Evolutionary conservation across 2,113 vertebrate species (phyloP), one percentile per base, ranked within the genome.

Genomic region (Oryzias javanicus): DNA sequence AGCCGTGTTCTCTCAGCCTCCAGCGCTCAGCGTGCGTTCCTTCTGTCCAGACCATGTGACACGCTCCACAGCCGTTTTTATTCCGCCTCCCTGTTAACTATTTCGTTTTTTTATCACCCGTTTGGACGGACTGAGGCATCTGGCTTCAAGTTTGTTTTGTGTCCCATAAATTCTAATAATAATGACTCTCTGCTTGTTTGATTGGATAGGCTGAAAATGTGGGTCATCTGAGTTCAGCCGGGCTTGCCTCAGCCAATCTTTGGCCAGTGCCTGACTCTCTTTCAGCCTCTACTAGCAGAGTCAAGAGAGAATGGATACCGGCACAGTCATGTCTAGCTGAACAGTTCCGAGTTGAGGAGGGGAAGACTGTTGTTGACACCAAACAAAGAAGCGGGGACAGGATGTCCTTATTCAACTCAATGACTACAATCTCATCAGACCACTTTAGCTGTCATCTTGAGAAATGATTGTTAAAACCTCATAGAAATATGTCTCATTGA

Each of bases 191-290:
- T 56, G 70, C 66, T 64, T 70, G 67, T 76, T 79, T 48, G 59
- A 89, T 86, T 84, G 80, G 82, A 73, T 72, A 69, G 78, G 66
- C 78, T 74, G 78, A 91, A 84, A 93, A 89, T 89, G 76, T 75
- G 77, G 86, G 88, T 91, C 90, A 89, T 83, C 84, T 86, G 86
- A 93, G 94, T 93, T 90, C 91, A 92, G 73, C 67, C 5, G 58
- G 81, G 78, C 79, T 35, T 81, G 64, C 80, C 74, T 81, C 75
- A 89, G 84, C 88, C 91, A 93, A 90, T 63, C 91, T 87, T 90
- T 79, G 73, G 89, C 84, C 86, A 66, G 91, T 91, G 84, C 90
- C 84, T 86, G 60, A 79, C 88, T 87, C 79, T 77, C 69, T 57
- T 40, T 72, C 80, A 83, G 87, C 59, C 87, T 79, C 69, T 61